phyloP scores from a whole-genome alignment of 1,140 invertebrate species.

The Pollicipes pollicipes region DNA sequence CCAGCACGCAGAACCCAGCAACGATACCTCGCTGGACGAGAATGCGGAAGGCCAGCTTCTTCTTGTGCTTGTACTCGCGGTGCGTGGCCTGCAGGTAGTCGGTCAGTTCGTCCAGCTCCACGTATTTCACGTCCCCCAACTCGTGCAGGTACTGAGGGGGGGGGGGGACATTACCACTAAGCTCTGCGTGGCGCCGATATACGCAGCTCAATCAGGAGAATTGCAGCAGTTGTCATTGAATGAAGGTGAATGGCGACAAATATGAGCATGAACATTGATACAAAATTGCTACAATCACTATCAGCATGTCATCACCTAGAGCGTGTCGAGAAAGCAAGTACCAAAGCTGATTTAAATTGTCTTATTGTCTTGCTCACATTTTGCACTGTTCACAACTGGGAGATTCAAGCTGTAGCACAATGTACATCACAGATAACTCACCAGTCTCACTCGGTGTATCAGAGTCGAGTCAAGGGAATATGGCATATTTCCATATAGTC shows the following conservation, averaged over 20 bases:
- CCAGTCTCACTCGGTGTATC: neutral
- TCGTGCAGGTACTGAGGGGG: neutral
- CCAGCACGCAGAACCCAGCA: no score
- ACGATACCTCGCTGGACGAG: neutral
- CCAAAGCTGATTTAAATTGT: no score
- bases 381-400: no score
- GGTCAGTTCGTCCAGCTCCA: neutral
- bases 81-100: neutral
- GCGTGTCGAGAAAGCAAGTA: no score
- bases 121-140: neutral
- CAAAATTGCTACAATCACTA: no score
- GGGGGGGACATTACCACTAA: no score
- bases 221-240: neutral
- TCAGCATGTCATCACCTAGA: no score
- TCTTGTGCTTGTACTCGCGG: neutral
- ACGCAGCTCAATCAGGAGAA: no score
- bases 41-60: neutral
- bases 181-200: no score
- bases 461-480: neutral
- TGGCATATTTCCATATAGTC: neutral
- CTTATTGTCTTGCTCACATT: no score
- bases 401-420: neutral
- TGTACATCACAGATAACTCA: neutral
- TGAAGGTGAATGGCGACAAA: neutral
- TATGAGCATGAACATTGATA: neutral